Base-by-base conservation (phyloP, 2,797 vertebrate genomes). In the Neostethus bicornis region DNA sequence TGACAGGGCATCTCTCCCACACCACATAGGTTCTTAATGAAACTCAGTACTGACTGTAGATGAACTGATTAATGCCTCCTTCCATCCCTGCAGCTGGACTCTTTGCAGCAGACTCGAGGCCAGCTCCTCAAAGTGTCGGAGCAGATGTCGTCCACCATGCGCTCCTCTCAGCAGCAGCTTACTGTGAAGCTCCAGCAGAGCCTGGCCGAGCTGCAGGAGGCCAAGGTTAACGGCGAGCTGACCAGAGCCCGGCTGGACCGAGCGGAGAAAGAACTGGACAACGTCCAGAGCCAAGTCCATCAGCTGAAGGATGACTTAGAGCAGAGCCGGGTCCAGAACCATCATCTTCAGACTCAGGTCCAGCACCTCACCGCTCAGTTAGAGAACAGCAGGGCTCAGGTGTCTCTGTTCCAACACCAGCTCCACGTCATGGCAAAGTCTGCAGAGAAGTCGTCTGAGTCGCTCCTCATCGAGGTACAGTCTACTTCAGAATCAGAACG, bases 391-490 rank as follows among this genome's bases (percentile, higher is more conserved):
- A 45, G 61, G 43, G 34, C 12, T 42, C 58, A 82, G 63, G 39
- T 43, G 0, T 11, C 53, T 20, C 85, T 86, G 86, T 83, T 93
- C 34, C 91, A 92, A 49, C 72, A 68, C 56, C 90, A 89, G 73
- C 87, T 94, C 23, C 80, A 84, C 14, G 75, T 81, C 26, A 89
- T 86, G 3, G 87, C 93, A 66, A 81, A 88, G 69, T 73, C 87
- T 6, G 80, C 89, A 67, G 88, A 91, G 78, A 86, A 83, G 39
- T 85, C 88, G 42, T 86, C 73, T 11, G 92, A 93, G 86, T 88
- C 86, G 26, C 75, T 93, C 29, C 88, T 94, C 77, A 86, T 92
- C 68, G 94, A 94, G 89, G 94, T 94, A 66, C 12, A 12, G 1
- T 31, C 9, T 31, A 12, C 1, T 31, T 12, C n/a, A n/a, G n/a